phyloP scores from a whole-genome alignment of 2,888 invertebrate genomes.

The Cremastinae sp. region DNA sequence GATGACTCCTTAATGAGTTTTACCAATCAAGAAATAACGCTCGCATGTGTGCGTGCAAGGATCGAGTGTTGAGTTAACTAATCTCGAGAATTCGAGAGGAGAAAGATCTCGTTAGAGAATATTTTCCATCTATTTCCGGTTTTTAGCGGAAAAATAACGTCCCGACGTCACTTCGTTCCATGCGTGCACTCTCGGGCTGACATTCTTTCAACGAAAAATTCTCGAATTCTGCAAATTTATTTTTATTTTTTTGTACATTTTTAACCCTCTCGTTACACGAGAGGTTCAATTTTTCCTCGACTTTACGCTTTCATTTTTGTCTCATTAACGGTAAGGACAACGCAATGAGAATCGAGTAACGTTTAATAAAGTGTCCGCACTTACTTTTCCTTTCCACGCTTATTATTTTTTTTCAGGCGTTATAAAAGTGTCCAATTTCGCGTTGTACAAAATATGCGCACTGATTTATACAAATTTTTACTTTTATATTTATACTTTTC shows the following conservation, averaged over 20 bases:
- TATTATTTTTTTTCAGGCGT: background rate
- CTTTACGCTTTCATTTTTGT: background rate
- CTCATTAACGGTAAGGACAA: conserved; percentile 38
- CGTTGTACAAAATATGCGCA: too few relatives aligned
- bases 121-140: conserved; percentile 38
- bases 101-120: conserved; percentile 35
- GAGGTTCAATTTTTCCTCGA: conserved; percentile 24
- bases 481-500: too few relatives aligned
- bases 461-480: too few relatives aligned
- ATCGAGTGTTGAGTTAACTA: conserved; percentile 39
- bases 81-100: conserved; percentile 36
- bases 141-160: conserved; percentile 30
- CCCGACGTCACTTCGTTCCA: conserved; percentile 44
- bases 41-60: conserved; percentile 9
- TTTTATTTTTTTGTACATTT: background rate
- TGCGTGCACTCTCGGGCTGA: background rate
- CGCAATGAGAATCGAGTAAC: conserved; percentile 5
- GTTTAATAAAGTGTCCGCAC: background rate
- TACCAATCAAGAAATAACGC: background rate
- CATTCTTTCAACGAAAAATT: background rate
- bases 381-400: background rate
- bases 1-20: conserved; percentile 4
- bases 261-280: conserved; percentile 14
- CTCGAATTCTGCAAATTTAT: too few relatives aligned
- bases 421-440: too few relatives aligned